These are phyloP conservation scores for Dicyema japonicum DNA, from an alignment of 1,140 invertebrate species.

Conservation along the genomic window DNA sequence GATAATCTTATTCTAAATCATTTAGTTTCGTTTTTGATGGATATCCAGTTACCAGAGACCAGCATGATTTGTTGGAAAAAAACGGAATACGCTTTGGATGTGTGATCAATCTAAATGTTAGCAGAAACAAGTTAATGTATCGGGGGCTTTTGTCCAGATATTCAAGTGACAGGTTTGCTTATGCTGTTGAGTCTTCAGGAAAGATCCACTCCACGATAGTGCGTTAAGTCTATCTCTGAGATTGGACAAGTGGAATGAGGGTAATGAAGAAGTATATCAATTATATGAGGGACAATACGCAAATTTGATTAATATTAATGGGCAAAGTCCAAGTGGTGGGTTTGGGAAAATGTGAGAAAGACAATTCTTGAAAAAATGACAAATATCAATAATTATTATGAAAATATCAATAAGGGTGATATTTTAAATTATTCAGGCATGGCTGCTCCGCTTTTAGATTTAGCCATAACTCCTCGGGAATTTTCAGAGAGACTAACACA, in stretches of 20 bases:
- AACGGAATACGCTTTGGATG: constrained; percentile 15
- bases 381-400: neutral
- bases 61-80: constrained; percentile 14
- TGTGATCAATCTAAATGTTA: constrained; percentile 13
- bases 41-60: constrained; percentile 13
- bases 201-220: too few species aligned
- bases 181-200: too few species aligned
- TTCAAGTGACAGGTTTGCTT: constrained; percentile 8
- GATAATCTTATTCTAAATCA: neutral
- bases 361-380: constrained; percentile 1
- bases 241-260: constrained; percentile 9
- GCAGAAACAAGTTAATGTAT: constrained; percentile 12
- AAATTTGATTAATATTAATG: constrained; percentile 10
- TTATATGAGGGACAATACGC: constrained; percentile 16
- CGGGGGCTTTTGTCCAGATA: constrained; percentile 13
- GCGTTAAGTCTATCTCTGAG: constrained; percentile 13
- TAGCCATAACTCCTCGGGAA: constrained; percentile 18
- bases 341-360: constrained; percentile 9
- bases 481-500: constrained; percentile 14
- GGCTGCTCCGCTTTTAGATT: constrained; percentile 12
- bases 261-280: constrained; percentile 8
- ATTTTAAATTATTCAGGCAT: constrained; percentile 7
- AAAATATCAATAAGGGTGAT: neutral
- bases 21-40: constrained; percentile 19
- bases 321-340: constrained; percentile 15